A percentile compares a stretch with the other conserved stretches of the same genome.
phyloP scores from a whole-genome alignment of 2,888 invertebrate genomes.

The Phania funesta region DNA sequence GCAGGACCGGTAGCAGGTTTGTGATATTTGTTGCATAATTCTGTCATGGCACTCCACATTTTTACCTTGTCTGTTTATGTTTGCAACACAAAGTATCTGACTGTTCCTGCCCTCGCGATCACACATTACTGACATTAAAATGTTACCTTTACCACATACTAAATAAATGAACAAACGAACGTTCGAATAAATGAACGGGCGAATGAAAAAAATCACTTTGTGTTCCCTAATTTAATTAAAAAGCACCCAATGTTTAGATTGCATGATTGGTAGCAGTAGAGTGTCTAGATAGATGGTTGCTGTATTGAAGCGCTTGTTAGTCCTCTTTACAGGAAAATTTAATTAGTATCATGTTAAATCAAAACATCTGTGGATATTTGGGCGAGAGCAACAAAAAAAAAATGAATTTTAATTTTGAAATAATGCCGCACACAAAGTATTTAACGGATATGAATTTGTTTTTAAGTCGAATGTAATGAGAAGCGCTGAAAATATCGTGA shows the following conservation, averaged over 20 bases:
- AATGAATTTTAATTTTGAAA: not conserved
- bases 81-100: slow-evolving; percentile 12
- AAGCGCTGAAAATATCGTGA: not conserved
- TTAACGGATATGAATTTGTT: not conserved
- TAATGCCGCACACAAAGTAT: not conserved
- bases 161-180: slow-evolving; percentile 45
- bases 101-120: slow-evolving; percentile 17
- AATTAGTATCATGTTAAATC: slow-evolving; percentile 36
- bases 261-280: slow-evolving; percentile 37
- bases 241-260: slow-evolving; percentile 50
- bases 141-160: slow-evolving; percentile 60
- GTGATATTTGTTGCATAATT: slow-evolving; percentile 18
- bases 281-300: not conserved
- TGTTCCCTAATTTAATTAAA: slow-evolving; percentile 65
- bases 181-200: not conserved
- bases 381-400: not conserved
- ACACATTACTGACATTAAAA: slow-evolving; percentile 60
- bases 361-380: slow-evolving; percentile 7
- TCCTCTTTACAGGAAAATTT: slow-evolving; percentile 3
- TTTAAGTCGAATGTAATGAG: not conserved
- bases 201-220: slow-evolving; percentile 4
- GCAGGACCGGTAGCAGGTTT: slow-evolving; percentile 33
- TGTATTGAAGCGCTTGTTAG: not conserved
- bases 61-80: slow-evolving; percentile 37
- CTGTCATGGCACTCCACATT: slow-evolving; percentile 14